Evolutionary conservation across 2,888 invertebrate genomes (phyloP).

Genomic region (Pandemis corylana): DNA sequence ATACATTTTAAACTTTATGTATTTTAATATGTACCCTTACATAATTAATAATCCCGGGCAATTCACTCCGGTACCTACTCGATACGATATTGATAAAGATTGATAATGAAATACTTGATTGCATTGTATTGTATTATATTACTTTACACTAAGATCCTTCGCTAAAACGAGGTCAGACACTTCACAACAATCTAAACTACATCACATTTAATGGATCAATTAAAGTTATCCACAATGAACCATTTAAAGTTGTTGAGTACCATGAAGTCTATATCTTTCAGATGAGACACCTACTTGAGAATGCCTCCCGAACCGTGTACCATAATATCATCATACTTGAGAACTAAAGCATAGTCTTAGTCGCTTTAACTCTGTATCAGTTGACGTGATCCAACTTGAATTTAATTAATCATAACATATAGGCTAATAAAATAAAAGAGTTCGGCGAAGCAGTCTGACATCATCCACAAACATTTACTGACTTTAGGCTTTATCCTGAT

Average conservation of each 20-base stretch:
- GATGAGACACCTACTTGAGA: neutral
- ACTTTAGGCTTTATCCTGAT: neutral
- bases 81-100: conserved; percentile 21
- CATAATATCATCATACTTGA: neutral
- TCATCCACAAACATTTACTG: neutral
- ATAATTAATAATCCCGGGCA: conserved; percentile 3
- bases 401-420: no score
- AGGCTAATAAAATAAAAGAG: neutral
- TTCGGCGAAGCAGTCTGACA: neutral
- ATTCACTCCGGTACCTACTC: conserved; percentile 7
- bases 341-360: neutral
- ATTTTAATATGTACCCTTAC: no score
- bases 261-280: neutral
- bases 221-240: neutral
- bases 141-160: conserved; percentile 22
- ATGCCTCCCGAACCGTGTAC: neutral
- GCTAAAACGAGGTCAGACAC: conserved; percentile 15
- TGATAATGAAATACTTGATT: conserved; percentile 26
- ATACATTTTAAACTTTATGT: no score
- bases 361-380: no score
- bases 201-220: neutral
- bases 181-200: conserved; percentile 1
- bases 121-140: conserved; percentile 26
- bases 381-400: no score
- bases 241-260: neutral